A percentile compares a stretch with the other conserved stretches of the same genome.
These are phyloP conservation scores for Strix aluco DNA, from an alignment of 2,113 vertebrate species.

Conservation along the genomic window DNA sequence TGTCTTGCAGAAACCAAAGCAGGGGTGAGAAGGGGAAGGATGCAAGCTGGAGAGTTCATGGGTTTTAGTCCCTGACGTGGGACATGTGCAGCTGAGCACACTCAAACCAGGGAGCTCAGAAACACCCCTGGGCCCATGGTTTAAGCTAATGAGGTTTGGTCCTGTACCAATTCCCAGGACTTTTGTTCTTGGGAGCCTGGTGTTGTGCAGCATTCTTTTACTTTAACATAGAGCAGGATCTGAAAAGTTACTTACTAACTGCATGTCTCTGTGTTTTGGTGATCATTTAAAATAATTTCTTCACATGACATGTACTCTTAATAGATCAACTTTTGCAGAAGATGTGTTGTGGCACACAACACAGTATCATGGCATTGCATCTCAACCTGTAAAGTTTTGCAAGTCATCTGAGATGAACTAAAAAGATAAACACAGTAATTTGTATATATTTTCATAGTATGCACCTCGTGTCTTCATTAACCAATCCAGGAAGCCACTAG, in stretches of 20 bases:
- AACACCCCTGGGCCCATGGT: background rate
- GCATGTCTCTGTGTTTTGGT: background rate
- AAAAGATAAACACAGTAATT: background rate
- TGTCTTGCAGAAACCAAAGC: background rate
- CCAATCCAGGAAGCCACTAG: background rate
- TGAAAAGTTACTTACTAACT: background rate
- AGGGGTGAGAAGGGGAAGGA: background rate
- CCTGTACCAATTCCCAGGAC: background rate
- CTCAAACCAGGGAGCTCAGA: background rate
- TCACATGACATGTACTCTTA: background rate
- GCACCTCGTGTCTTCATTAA: background rate
- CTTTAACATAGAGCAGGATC: background rate
- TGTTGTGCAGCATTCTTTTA: background rate
- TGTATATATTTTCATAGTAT: background rate
- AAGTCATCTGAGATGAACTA: background rate
- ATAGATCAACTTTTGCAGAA: background rate
- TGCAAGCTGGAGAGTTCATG: background rate
- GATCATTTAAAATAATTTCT: background rate
- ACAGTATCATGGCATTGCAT: background rate
- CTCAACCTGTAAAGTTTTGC: background rate
- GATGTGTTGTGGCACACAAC: background rate
- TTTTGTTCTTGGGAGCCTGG: background rate
- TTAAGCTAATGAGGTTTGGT: background rate
- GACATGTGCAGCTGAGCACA: background rate
- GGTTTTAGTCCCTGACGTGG: background rate